A percentile compares a stretch with the other conserved stretches of the same genome.
These are phyloP conservation scores for Pogonocichla stellata DNA, from an alignment of 2,113 vertebrate genomes.

Conservation along the genomic window DNA sequence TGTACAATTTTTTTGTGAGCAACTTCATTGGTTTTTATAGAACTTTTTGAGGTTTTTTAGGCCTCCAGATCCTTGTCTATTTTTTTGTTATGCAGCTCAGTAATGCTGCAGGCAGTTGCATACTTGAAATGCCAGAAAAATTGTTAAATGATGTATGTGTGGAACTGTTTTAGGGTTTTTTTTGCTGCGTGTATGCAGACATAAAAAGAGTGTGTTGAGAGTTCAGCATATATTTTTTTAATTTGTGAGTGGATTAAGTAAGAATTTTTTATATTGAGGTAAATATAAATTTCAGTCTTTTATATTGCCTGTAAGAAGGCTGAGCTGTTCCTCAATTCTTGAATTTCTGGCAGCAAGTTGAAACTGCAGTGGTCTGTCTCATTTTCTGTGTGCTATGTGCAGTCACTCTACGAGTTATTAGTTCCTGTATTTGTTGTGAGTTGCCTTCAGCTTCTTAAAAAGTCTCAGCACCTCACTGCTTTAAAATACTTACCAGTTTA, in stretches of 20 bases:
- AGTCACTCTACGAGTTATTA: not conserved
- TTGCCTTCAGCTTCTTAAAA: not conserved
- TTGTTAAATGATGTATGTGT: slow-evolving; percentile 6
- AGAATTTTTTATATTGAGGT: not conserved
- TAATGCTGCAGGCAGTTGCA: slow-evolving; percentile 29
- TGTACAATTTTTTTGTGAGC: not conserved
- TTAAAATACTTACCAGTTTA: not conserved
- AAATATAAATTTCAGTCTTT: not conserved
- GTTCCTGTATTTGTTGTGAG: not conserved
- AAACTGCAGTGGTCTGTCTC: not conserved
- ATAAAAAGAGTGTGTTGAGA: not conserved
- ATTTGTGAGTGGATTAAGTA: not conserved
- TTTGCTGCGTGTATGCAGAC: not conserved
- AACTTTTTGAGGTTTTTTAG: not conserved
- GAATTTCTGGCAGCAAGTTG: not conserved
- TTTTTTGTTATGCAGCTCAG: not conserved
- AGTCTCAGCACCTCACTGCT: not conserved
- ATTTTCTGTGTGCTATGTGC: not conserved
- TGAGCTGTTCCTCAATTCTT: not conserved
- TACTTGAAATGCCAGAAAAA: slow-evolving; percentile 11
- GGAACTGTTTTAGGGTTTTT: not conserved
- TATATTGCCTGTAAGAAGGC: not conserved
- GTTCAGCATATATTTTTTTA: not conserved
- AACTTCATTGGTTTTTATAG: not conserved
- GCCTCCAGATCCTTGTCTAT: not conserved